phyloP scores from a whole-genome alignment of 1,140 invertebrate genomes.

The Diploscapter pachys region DNA sequence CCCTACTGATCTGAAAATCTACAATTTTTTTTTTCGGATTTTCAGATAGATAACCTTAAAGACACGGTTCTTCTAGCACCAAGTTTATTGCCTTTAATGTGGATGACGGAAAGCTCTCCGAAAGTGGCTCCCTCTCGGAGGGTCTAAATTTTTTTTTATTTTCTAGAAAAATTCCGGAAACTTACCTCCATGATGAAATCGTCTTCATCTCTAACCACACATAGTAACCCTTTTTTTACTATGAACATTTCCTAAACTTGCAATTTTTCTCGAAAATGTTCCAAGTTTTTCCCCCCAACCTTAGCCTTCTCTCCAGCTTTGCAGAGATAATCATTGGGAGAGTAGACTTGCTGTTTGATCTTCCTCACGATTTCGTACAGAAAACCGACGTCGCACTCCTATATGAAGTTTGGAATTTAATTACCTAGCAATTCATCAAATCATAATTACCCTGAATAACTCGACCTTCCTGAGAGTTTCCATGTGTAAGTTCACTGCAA shows the following conservation, averaged over 20 bases:
- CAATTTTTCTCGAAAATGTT: neutral
- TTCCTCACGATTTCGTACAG: constrained; percentile 26
- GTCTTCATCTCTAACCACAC: constrained; percentile 11
- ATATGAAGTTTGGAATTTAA: constrained; percentile 10
- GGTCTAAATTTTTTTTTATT: neutral
- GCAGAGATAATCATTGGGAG: constrained; percentile 29
- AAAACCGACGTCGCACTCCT: constrained; percentile 18
- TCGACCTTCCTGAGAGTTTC: constrained; percentile 13
- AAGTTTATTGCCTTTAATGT: constrained; percentile 19
- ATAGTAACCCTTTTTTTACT: constrained; percentile 20
- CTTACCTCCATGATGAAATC: neutral
- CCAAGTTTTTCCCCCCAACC: neutral
- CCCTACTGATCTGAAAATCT: constrained; percentile 9
- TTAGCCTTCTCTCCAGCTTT: constrained; percentile 24
- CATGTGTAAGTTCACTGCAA: constrained; percentile 25
- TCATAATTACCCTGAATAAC: constrained; percentile 9
- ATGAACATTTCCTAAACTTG: constrained; percentile 27
- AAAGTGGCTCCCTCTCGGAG: constrained; percentile 22
- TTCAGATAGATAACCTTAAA: neutral
- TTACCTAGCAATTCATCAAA: neutral
- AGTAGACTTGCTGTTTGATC: constrained; percentile 28
- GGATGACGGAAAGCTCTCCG: constrained; percentile 24
- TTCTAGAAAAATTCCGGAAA: neutral
- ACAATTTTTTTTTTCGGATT: constrained; percentile 8
- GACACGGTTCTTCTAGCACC: neutral